phyloP scores from a whole-genome alignment of 2,888 invertebrate species.

The Lottia scabra region DNA sequence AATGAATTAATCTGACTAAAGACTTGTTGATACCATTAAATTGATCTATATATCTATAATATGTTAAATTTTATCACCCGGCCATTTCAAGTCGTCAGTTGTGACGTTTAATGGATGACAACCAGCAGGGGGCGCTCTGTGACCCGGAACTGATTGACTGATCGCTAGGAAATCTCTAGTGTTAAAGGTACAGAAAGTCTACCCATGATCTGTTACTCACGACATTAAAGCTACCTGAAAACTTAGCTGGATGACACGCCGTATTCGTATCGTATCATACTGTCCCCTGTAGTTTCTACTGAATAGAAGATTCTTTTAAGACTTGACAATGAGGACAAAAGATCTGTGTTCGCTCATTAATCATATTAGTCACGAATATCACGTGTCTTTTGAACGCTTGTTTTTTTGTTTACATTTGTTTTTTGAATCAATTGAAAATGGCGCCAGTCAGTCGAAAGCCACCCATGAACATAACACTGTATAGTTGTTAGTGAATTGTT shows the following conservation, averaged over 20 bases:
- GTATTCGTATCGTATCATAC: not conserved
- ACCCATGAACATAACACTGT: too few species aligned
- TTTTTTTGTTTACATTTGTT: too few species aligned
- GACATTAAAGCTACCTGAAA: not conserved
- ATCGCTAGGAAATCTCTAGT: not conserved
- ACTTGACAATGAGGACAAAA: too few species aligned
- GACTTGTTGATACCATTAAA: slow-evolving; percentile 3
- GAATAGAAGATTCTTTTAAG: too few species aligned
- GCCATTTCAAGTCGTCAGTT: not conserved
- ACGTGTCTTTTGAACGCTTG: too few species aligned
- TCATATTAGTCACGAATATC: too few species aligned
- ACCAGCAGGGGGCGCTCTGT: slow-evolving; percentile 1
- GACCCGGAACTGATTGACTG: slow-evolving; percentile 5
- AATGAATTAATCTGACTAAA: not conserved
- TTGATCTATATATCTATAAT: slow-evolving; percentile 6
- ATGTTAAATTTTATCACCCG: not conserved
- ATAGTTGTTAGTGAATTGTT: too few species aligned
- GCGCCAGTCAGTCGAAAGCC: too few species aligned
- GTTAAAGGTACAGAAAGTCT: slow-evolving; percentile 1
- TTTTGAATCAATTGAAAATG: too few species aligned
- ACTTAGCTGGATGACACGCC: not conserved
- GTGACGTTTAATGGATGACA: not conserved
- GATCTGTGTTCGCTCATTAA: too few species aligned
- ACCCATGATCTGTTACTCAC: not conserved
- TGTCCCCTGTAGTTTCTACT: too few species aligned